Evolutionary conservation across 2,113 vertebrate species (phyloP), one percentile per base, ranked within the genome.

Genomic region (Tauraco erythrolophus): DNA sequence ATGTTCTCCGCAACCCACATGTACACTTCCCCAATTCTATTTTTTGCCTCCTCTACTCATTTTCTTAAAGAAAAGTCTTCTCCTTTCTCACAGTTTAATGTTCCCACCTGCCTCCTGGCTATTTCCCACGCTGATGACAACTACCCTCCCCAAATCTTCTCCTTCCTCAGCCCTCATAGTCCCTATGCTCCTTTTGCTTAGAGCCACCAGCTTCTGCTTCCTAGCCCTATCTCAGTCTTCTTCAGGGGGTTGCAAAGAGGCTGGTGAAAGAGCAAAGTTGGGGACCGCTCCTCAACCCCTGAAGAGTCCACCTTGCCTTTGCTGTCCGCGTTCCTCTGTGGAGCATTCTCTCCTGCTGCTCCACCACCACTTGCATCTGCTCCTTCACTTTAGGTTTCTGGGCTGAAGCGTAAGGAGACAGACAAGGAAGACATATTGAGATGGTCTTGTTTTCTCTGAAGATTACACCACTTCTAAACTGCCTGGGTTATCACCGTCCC

Each of bases 1-100:
- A 37, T 1, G 6, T 64, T 33, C 48, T 71, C 66, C 1, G 2
- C 1, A 3, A 70, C 19, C 10, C 61, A 56, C 16, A 27, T 0
- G 3, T 33, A 39, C n/a, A 18, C 18, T 70, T 35, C 22, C 24
- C 30, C 37, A 37, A 1, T 58, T 87, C 71, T 53, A 2, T 0
- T 45, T 68, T 58, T 56, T 57, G 30, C 30, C 7, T 37, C 14
- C 11, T 45, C 14, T 35, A 83, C 1, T 5, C 30, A 28, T 62
- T 93, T 88, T 24, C 64, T 75, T 50, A 35, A 75, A 56, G 12
- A 60, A 80, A 76, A 9, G 15, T n/a, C 53, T 16, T 79, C 30
- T 33, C 41, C 13, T 68, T 61, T 88, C 53, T 85, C 75, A 61
- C 61, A 83, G 39, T 14, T 45, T 33, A 13, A 56, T 27, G 7